phyloP scores from a whole-genome alignment of 1,140 invertebrate species.

The Lutraria rhynchaena region DNA sequence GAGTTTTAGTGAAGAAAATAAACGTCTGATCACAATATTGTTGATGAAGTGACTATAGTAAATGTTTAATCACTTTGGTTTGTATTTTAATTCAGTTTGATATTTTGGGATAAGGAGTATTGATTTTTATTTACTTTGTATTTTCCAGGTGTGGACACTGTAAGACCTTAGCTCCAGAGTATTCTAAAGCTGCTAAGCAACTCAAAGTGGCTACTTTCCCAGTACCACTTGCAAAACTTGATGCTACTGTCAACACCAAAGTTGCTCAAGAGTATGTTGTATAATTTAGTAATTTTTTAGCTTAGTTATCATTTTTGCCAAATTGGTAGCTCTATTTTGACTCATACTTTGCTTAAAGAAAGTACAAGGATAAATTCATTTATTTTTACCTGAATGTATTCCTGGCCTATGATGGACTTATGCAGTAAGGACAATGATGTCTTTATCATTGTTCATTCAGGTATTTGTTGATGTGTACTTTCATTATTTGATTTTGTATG shows the following conservation, averaged over 20 bases:
- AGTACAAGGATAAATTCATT: no score
- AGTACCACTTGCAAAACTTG: slow-evolving; percentile 83
- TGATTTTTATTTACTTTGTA: background rate
- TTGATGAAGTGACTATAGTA: background rate
- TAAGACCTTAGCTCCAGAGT: slow-evolving; percentile 98
- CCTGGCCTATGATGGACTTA: no score
- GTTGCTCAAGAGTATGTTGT: slow-evolving; percentile 82
- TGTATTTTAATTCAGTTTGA: background rate
- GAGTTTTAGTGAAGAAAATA: background rate
- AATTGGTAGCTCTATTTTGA: no score
- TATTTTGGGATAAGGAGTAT: background rate
- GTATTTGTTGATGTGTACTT: no score
- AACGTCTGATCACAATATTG: background rate
- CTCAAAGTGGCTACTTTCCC: slow-evolving; percentile 87
- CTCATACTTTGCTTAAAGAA: no score
- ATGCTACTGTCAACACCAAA: slow-evolving; percentile 83
- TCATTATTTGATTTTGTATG: no score
- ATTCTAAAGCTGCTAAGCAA: slow-evolving; percentile 94
- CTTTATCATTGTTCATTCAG: no score
- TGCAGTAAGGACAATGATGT: slow-evolving; percentile 35
- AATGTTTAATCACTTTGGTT: background rate
- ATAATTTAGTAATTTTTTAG: no score
- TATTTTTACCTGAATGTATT: no score
- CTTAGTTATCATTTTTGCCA: no score
- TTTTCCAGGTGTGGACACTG: slow-evolving; percentile 93